These are phyloP conservation scores for Cheirogaleus major DNA, from an alignment of 2,797 vertebrate species.

Conservation along the genomic window DNA sequence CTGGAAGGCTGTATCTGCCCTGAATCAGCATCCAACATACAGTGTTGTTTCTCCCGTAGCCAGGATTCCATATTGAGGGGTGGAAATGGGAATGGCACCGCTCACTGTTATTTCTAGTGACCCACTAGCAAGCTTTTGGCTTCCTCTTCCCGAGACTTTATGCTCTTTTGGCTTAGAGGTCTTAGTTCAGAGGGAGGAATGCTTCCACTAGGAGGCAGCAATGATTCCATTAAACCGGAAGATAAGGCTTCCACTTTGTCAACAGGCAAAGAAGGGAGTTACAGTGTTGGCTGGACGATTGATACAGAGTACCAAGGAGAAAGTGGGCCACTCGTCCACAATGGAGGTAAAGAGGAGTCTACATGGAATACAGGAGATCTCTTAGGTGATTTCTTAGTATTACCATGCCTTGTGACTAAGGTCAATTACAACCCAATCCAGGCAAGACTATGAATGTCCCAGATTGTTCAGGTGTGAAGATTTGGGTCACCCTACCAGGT, in stretches of 20 bases:
- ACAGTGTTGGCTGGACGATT: background rate
- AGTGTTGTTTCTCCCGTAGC: background rate
- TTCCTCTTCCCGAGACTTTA: background rate
- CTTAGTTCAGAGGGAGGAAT: background rate
- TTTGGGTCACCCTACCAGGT: background rate
- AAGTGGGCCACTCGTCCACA: background rate
- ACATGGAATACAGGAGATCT: background rate
- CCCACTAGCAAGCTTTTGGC: too few relatives aligned
- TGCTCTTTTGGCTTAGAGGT: background rate
- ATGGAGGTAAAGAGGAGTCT: background rate
- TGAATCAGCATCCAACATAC: too few relatives aligned
- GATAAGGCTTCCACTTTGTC: background rate
- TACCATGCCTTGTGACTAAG: background rate
- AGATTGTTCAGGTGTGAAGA: background rate
- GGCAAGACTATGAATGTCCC: too few relatives aligned
- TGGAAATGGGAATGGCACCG: background rate
- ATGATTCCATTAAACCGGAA: too few relatives aligned
- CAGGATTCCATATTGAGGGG: background rate
- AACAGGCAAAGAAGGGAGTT: background rate
- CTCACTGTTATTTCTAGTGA: background rate
- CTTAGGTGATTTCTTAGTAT: background rate
- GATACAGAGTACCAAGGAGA: background rate
- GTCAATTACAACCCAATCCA: background rate
- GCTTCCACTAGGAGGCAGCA: background rate
- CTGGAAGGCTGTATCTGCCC: background rate